Evolutionary conservation across 1,140 invertebrate genomes (phyloP), one percentile per base, ranked within the genome.

Genomic region (Whitmania pigra): DNA sequence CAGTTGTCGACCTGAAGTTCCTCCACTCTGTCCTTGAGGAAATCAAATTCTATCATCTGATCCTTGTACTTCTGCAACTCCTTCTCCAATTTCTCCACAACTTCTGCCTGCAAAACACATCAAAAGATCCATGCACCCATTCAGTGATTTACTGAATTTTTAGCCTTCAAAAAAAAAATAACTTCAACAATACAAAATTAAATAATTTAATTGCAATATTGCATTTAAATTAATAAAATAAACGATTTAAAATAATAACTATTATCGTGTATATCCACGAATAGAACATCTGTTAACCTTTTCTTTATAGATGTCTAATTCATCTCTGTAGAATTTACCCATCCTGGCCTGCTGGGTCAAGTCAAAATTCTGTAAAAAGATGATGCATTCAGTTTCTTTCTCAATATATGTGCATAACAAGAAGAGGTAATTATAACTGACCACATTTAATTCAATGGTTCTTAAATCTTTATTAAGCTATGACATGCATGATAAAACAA

Each of bases 1-100:
- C 57, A 63, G 57, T 63, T 63, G 57, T 63, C 57, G 1, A 31
- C 15, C 57, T 63, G 22, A 25, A 63, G 29, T 63, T 63, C 57
- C 20, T 63, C 57, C 57, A 63, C 57, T 63, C 57, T 63, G 22
- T 63, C 57, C 57, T 63, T 63, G 11, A 63, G 29, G 22, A 25
- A 63, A 63, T 63, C 57, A 22, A 63, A 63, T 31, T 63, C 57
- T 5, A 25, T 63, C 57, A 63, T 22, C 29, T 31, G 22, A 63
- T 63, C 57, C 11, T 31, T 63, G 29, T 31, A 63, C 11, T 31
- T 22, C 57, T 63, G 57, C 29, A 63, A 63, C 57, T 63, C 57
- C 20, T 63, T 63, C 29, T 63, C 57, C 57, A 63, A 31, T 63
- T 63, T 63, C 11, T 63, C 57, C 57, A 4, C 29, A 22, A 25